A percentile compares a stretch with the other conserved stretches of the same genome.
phyloP scores from a whole-genome alignment of 2,797 vertebrate species.

The Characodon lateralis region DNA sequence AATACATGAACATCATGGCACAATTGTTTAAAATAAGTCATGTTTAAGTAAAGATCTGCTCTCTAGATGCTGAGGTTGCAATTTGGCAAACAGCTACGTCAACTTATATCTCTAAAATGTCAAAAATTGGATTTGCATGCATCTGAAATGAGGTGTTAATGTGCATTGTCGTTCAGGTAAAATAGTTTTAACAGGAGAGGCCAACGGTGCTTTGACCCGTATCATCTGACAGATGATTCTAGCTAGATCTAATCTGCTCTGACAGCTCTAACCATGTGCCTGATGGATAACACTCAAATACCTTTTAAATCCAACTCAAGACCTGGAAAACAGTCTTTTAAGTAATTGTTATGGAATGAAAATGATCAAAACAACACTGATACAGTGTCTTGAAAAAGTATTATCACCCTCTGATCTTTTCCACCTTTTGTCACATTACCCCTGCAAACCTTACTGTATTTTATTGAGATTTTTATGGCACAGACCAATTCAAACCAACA shows the following conservation, averaged over 20 bases:
- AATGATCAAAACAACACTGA: not conserved
- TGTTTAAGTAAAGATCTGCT: conserved; percentile 3
- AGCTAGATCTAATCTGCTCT: not conserved
- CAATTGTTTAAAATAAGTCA: not conserved
- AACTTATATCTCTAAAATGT: not conserved
- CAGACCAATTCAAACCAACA: too few species aligned
- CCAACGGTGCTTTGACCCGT: too few species aligned
- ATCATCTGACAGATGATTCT: not conserved
- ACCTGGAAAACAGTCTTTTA: not conserved
- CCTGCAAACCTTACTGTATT: not conserved
- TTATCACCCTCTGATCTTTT: too few species aligned
- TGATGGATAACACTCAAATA: not conserved
- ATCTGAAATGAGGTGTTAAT: not conserved
- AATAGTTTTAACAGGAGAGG: too few species aligned
- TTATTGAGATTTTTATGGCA: not conserved
- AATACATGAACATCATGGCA: not conserved
- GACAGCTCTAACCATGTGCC: not conserved
- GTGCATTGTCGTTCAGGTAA: not conserved
- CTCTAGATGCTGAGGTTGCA: not conserved
- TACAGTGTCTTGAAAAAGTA: too few species aligned
- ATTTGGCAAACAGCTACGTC: not conserved
- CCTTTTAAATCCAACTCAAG: too few species aligned
- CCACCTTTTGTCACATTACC: too few species aligned
- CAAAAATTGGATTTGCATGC: not conserved
- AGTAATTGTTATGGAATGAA: too few species aligned